Conservation (phyloP, 2,797 vertebrate species). For the Bovichtus diacanthus region DNA sequence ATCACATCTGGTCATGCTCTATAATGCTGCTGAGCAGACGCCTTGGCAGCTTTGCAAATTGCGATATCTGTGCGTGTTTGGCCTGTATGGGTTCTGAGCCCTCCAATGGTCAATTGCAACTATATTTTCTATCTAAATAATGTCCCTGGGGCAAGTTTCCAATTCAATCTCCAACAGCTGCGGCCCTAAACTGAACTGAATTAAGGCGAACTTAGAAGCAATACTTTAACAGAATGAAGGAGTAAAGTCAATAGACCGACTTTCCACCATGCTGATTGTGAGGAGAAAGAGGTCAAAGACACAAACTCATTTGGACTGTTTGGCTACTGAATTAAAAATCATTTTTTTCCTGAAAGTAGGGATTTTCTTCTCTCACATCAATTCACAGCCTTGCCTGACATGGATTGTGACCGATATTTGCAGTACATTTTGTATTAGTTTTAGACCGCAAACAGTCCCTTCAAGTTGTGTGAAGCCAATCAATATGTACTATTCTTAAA, state of each 20-base stretch:
- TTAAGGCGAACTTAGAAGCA: slow-evolving; percentile 54
- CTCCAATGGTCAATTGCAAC: slow-evolving; percentile 55
- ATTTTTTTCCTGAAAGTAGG: neutral
- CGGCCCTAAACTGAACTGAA: slow-evolving; percentile 63
- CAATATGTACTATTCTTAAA: slow-evolving; percentile 70
- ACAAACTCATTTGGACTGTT: slow-evolving; percentile 14
- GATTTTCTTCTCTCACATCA: slow-evolving; percentile 13
- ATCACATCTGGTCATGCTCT: slow-evolving; percentile 64
- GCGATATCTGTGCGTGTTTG: slow-evolving; percentile 56
- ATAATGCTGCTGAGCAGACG: slow-evolving; percentile 55
- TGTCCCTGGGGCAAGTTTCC: slow-evolving; percentile 57
- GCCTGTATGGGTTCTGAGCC: slow-evolving; percentile 42
- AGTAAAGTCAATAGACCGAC: slow-evolving; percentile 26
- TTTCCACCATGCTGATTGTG: slow-evolving; percentile 3
- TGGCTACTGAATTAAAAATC: neutral
- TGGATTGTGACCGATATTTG: slow-evolving; percentile 47
- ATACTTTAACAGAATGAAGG: slow-evolving; percentile 39
- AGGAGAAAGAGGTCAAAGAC: slow-evolving; percentile 31
- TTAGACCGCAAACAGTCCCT: slow-evolving; percentile 42
- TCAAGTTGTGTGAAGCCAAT: slow-evolving; percentile 52
- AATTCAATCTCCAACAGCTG: slow-evolving; percentile 56
- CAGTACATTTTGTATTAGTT: slow-evolving; percentile 46
- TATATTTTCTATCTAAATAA: slow-evolving; percentile 59
- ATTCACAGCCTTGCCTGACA: slow-evolving; percentile 26
- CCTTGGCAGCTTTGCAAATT: slow-evolving; percentile 65